Base-by-base conservation (phyloP, 2,113 vertebrate species). In the Macrotis lagotis region DNA sequence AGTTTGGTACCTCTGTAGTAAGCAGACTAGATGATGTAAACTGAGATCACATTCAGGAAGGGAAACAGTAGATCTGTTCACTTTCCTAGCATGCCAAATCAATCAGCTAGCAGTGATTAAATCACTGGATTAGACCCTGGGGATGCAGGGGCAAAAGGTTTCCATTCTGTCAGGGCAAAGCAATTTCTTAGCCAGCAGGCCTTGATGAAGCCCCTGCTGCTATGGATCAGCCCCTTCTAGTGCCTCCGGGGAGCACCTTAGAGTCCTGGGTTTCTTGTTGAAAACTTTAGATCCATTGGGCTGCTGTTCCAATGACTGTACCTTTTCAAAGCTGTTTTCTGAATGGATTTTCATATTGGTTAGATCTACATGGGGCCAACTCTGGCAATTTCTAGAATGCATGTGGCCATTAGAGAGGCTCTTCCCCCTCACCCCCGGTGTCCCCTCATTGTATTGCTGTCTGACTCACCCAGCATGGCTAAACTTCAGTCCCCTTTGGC, bases 1-100 rank as follows among this genome's bases (percentile, higher is more conserved):
- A 88, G 97, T 98, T 97, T 97, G 96, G 96, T 97, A 97, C 93
- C 51, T 49, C 8, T 48, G 22, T 93, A 90, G 14, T 88, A 91
- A 55, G 90, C 12, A 89, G 25, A 94, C 91, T 53, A 89, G 22
- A 66, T 89, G 31, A n/a, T 31, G 66, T 31, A 83, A 47, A 92
- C 49, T 92, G 66, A 44, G 66, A 44, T 83, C 47, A 48, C 48
- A 0, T 55, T 95, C n/a, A 92, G 48, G 52, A 25, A 83, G 3
- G 91, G 28, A 19, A 51, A 94, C 10, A 2, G 28, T 16, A 83
- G 48, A 48, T 37, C 90, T 92, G 59, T 2, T 94, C 26, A 26
- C 11, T 52, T 95, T 93, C 49, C 59, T 59, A 25, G 31, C 0
- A 6, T 91, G 48, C 50, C 25, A 48, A 25, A 51, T 44, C n/a